Evolutionary conservation across 1,140 invertebrate genomes (phyloP), one percentile per base, ranked within the genome.

Genomic region (Brachionus plicatilis): DNA sequence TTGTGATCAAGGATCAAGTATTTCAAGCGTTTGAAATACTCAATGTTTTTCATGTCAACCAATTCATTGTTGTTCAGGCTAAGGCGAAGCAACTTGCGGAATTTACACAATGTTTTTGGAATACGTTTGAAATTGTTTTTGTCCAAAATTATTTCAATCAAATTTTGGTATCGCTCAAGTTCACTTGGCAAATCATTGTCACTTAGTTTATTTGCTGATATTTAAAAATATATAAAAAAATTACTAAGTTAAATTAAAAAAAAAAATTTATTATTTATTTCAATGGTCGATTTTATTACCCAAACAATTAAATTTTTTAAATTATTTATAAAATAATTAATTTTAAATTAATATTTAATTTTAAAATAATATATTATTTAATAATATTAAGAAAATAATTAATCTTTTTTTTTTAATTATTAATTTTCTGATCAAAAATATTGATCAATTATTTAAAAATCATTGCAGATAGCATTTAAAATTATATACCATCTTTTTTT

Each of bases 21-120:
- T 60, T 60, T 82, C 14, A 82, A 68, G 14, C 29, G 17, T 82
- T 82, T 82, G n/a, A 82, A 82, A 41, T 6, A 68, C 60, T 82
- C 79, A 3, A 82, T 43, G n/a, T 82, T 41, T 47, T 82, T 82
- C 45, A 82, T 41, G 29, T 82, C 79, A 33, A 47, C 27, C 11
- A 82, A 24, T 41, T 68, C 29, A 82, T 82, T 82, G 24, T 68
- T 60, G 11, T 45, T 60, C 3, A 68, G n/a, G n/a, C 53, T 65
- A 14, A 82, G 56, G 9, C 79, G 33, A 3, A 45, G n/a, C 11
- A 82, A n/a, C 29, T 45, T 37, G 7, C 29, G 29, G 14, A 41
- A 82, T 60, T 82, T 82, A 24, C 29, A 29, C 7, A 82, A 24
- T 12, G 27, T 12, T 60, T 82, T 82, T 60, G 79, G 79, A 33